Evolutionary conservation across 2,888 invertebrate species (phyloP), one percentile per base, ranked within the genome.

Genomic region (Eupithecia subfuscata): DNA sequence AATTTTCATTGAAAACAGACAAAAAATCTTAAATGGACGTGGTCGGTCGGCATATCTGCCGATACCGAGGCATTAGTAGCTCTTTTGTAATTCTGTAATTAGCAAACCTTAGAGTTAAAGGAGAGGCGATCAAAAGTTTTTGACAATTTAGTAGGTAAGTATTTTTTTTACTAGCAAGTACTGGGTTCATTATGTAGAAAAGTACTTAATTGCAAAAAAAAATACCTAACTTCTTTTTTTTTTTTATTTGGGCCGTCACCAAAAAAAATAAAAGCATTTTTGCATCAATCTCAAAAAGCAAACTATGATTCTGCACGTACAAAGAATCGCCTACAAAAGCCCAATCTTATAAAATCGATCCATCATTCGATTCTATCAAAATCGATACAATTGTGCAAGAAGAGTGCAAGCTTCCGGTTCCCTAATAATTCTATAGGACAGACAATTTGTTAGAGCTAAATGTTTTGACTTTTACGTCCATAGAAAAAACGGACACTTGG

Each of bases 401-500:
- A 69, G 83, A 92, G 92, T 89, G 80, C 87, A 85, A 86, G 91
- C 88, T 89, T 93, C 93, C 93, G 91, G 87, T 77, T 43, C 45
- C 64, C 16, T 34, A 69, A 60, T 82, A 65, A 48, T 43, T 69
- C 69, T 71, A 80, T 84, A 82, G 77, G 80, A 78, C 79, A 84
- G 81, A 88, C 89, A 88, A 92, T 90, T 92, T 90, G 89, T 85
- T 82, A 82, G 81, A 79, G 84, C 81, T 81, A 82, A 91, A 93
- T 94, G 88, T 94, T 94, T 92, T 94, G 94, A 94, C 93, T 90
- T 86, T 77, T 79, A 81, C 74, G 65, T 80, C 82, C 86, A 88
- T 82, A 81, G 74, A 75, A 75, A 78, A 75, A 25, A 71, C 75
- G 43, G 82, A 89, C 92, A 92, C 91, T 92, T 93, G 93, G 85